Evolutionary conservation across 2,797 vertebrate species (phyloP).

Genomic region (Microcaecilia unicolor): DNA sequence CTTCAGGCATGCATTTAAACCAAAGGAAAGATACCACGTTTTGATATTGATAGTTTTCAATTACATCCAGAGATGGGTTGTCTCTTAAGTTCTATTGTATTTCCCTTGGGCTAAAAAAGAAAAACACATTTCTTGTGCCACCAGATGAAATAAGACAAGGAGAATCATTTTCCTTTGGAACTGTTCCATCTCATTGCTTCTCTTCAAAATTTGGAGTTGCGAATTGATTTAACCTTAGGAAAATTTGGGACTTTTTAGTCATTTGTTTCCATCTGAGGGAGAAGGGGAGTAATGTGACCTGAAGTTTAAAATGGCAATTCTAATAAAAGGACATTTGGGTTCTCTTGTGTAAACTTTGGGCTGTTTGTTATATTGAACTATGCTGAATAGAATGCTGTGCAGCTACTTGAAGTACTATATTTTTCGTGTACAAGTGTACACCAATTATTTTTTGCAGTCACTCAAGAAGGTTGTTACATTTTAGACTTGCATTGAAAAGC

Average conservation of each 20-base stretch:
- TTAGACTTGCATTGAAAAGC: no score
- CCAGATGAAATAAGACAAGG: neutral
- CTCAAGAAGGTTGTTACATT: no score
- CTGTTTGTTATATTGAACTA: no score
- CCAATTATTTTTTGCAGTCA: no score
- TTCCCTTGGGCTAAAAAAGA: neutral
- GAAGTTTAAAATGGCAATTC: no score
- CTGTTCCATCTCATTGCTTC: neutral
- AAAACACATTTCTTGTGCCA: conserved; percentile 1
- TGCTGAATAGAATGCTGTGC: no score
- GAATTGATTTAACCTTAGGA: neutral
- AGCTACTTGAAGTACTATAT: no score
- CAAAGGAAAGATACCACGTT: neutral
- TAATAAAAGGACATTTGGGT: no score
- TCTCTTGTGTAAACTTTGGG: no score
- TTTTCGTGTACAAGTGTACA: no score
- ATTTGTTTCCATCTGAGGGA: neutral
- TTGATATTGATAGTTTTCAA: conserved; percentile 1
- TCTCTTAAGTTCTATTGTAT: neutral
- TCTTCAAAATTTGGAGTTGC: neutral
- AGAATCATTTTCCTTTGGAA: neutral
- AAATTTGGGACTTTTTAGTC: neutral
- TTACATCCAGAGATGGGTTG: neutral
- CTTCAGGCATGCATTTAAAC: conserved; percentile 3
- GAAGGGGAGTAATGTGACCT: no score